These are phyloP conservation scores for Zhuqinia jingwanae DNA, from an alignment of 2,888 invertebrate species.

Conservation along the genomic window DNA sequence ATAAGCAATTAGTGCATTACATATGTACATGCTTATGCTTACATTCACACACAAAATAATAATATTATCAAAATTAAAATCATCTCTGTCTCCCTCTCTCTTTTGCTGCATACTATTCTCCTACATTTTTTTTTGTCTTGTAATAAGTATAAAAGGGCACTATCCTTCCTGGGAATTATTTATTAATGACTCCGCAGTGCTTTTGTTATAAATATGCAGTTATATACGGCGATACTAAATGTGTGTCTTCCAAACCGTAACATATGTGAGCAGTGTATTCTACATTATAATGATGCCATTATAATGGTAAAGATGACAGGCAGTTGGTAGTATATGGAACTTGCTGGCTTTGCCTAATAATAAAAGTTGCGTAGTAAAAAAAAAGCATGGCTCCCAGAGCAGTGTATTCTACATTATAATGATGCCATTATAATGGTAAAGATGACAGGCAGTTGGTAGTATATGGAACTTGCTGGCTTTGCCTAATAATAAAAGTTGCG, in stretches of 20 bases:
- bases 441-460: too few relatives aligned
- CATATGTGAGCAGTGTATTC: background rate
- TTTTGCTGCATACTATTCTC: background rate
- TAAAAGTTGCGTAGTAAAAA: background rate
- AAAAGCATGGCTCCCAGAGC: slow-evolving; percentile 60
- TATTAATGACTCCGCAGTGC: slow-evolving; percentile 23
- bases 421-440: too few relatives aligned
- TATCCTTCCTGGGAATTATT: slow-evolving; percentile 67
- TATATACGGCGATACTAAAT: background rate
- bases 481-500: slow-evolving; percentile 34
- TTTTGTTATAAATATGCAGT: too few relatives aligned
- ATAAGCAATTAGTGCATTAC: slow-evolving; percentile 62
- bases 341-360: slow-evolving; percentile 8
- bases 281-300: background rate
- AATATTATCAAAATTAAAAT: background rate
- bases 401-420: background rate
- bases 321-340: too few relatives aligned
- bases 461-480: too few relatives aligned
- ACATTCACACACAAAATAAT: too few relatives aligned
- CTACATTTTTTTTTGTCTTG: background rate
- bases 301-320: too few relatives aligned
- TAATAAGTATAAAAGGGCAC: slow-evolving; percentile 58
- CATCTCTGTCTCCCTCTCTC: background rate
- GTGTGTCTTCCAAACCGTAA: background rate
- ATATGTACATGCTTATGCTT: background rate